Conservation (phyloP, 2,113 vertebrate genomes). For the Phyllopteryx taeniolatus region DNA sequence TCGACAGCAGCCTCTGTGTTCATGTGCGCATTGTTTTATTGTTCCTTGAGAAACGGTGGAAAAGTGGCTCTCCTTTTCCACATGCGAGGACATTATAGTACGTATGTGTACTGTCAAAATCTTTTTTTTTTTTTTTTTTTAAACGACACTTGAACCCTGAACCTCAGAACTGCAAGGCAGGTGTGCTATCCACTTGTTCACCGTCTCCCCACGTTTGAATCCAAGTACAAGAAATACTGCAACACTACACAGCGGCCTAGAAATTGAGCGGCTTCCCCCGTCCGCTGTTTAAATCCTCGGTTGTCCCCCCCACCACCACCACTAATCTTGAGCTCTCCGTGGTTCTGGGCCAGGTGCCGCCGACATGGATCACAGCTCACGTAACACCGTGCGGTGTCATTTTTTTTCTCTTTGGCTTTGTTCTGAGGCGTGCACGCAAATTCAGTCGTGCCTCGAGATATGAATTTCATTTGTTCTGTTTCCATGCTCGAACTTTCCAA, state of each 20-base stretch:
- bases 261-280: conserved; percentile 31
- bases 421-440: too few species aligned
- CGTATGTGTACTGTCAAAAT: neutral
- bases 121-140: too few species aligned
- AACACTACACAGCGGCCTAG: conserved; percentile 10
- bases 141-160: neutral
- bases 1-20: neutral
- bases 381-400: conserved; percentile 25
- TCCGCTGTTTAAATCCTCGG: conserved; percentile 48
- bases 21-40: neutral
- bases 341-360: conserved; percentile 35
- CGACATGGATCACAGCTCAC: conserved; percentile 19
- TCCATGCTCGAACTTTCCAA: too few species aligned
- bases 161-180: neutral
- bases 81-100: neutral
- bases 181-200: too few species aligned
- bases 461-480: too few species aligned
- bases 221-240: conserved; percentile 8
- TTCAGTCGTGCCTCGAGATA: too few species aligned
- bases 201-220: neutral
- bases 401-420: neutral
- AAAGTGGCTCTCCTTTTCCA: neutral
- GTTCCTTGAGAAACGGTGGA: neutral
- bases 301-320: conserved; percentile 32
- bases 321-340: neutral